Evolutionary conservation across 1,140 invertebrate species (phyloP).

Genomic region (Heterodera schachtii): DNA sequence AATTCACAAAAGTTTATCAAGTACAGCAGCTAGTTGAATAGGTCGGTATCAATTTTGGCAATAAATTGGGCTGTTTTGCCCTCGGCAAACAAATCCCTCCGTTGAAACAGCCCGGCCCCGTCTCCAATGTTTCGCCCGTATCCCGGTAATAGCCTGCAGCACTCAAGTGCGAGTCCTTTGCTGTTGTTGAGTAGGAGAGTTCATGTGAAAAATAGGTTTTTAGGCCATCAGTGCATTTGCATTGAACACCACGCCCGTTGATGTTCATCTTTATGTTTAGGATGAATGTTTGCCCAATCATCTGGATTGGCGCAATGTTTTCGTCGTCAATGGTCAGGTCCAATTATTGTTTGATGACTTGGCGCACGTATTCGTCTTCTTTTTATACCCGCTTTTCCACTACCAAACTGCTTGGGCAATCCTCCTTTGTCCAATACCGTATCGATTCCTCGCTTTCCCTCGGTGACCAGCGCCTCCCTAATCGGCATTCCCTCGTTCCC

Average conservation of each 20-base stretch:
- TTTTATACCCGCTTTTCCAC: too few relatives aligned
- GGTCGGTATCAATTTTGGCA: not conserved
- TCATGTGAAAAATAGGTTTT: constrained; percentile 16
- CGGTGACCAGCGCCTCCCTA: too few relatives aligned
- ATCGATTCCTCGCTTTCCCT: too few relatives aligned
- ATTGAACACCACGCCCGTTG: constrained; percentile 4
- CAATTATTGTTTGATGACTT: too few relatives aligned
- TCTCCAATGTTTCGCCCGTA: not conserved
- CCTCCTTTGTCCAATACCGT: too few relatives aligned
- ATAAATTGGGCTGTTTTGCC: too few relatives aligned
- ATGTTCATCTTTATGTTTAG: constrained; percentile 5
- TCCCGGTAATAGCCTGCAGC: constrained; percentile 8
- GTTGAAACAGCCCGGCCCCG: too few relatives aligned
- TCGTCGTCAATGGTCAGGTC: not conserved
- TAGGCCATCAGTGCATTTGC: constrained; percentile 11
- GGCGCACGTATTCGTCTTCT: too few relatives aligned
- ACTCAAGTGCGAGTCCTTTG: constrained; percentile 1
- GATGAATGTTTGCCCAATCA: not conserved
- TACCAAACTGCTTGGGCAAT: too few relatives aligned
- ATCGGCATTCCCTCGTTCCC: too few relatives aligned
- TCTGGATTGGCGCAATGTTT: constrained; percentile 7
- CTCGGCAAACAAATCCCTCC: too few relatives aligned
- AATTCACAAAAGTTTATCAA: not conserved
- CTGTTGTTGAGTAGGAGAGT: constrained; percentile 3
- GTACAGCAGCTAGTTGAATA: not conserved